Evolutionary conservation across 2,888 invertebrate species (phyloP), one percentile per base, ranked within the genome.

Genomic region (Apoda limacodes): DNA sequence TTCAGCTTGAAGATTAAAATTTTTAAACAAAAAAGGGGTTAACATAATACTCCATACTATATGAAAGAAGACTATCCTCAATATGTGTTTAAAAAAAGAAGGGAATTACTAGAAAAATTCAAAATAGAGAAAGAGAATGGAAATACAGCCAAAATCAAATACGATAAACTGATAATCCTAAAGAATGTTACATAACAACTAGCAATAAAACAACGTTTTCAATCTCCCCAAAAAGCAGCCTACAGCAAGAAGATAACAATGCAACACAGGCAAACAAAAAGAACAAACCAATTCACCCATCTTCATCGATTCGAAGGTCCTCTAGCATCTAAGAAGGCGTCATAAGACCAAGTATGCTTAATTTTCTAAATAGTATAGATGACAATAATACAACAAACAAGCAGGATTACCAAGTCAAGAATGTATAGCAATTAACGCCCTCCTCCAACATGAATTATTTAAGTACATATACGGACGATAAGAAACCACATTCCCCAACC

Each of bases 51-150:
- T n/a, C 9, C 13, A 9, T 41, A 32, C 15, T 36, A 41, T 13
- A 24, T 36, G 2, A 34, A 38, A 17, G 41, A 46, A 36, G 41
- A 46, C 20, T 46, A 29, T 22, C 46, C 43, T 19, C 25, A 30
- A 22, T 19, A 43, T 12, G 58, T 37, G 5, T 12, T 46, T 12
- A 32, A 42, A 12, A 43, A 40, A 28, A 39, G 42, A 23, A 46
- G 28, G 35, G 30, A 40, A 20, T 14, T 46, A 20, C 37, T 40
- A 23, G 34, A 37, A 22, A 40, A 44, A 39, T 13, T 37, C 15
- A 34, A 30, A 35, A 19, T 30, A 6, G 42, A 44, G 21, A 43
- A 23, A 32, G 39, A 42, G 17, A 43, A 38, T 23, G 45, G 43
- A 15, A 43, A 43, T 15, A 22, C 5, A 9, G 46, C 27, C 4